These are phyloP conservation scores for Schizotus pectinicornis DNA, from an alignment of 2,888 invertebrate species.

Conservation along the genomic window DNA sequence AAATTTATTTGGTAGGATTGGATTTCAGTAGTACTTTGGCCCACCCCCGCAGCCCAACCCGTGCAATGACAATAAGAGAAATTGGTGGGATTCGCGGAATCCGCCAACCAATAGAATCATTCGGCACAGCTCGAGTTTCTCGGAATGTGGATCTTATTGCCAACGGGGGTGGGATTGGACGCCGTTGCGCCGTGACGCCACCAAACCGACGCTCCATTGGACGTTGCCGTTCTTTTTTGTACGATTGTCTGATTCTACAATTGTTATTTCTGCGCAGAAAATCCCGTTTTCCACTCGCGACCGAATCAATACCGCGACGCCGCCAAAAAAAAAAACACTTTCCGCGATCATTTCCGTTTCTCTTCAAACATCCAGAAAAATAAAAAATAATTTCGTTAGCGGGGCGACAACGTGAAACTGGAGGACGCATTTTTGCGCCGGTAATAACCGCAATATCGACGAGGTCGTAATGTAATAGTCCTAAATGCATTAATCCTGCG, in stretches of 20 bases:
- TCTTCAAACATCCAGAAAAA: too few species aligned
- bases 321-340: not conserved
- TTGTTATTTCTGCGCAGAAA: constrained; percentile 42
- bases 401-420: constrained; percentile 22
- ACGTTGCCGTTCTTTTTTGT: constrained; percentile 50
- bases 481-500: constrained; percentile 40
- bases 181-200: constrained; percentile 49
- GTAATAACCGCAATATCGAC: constrained; percentile 28
- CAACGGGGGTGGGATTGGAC: constrained; percentile 52
- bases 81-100: constrained; percentile 57
- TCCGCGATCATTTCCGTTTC: too few species aligned
- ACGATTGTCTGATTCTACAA: constrained; percentile 44
- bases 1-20: constrained; percentile 32
- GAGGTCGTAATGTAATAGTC: constrained; percentile 37
- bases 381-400: constrained; percentile 19
- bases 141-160: constrained; percentile 58
- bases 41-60: constrained; percentile 41
- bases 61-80: constrained; percentile 59
- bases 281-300: not conserved
- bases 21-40: constrained; percentile 24
- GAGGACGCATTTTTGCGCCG: constrained; percentile 26
- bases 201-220: constrained; percentile 49
- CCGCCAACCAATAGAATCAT: constrained; percentile 54
- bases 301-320: not conserved
- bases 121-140: constrained; percentile 56